Evolutionary conservation across 2,888 invertebrate genomes (phyloP).

Genomic region (Andrena bucephala): DNA sequence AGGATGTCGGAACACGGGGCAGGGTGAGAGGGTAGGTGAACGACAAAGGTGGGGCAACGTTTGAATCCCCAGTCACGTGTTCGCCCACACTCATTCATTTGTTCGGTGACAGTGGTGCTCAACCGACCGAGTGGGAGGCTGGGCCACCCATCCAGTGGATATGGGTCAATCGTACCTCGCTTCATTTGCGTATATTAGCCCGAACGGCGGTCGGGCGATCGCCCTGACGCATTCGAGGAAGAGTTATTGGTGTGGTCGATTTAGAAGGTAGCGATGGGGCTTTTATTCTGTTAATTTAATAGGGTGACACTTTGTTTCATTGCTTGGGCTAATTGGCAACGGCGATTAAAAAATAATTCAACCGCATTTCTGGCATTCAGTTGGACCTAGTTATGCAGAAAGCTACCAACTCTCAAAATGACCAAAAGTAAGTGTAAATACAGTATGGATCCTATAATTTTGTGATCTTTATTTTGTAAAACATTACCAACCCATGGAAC

Average conservation of each 20-base stretch:
- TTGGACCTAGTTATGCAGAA: too few relatives aligned
- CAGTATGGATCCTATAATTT: too few relatives aligned
- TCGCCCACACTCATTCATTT: constrained; percentile 82
- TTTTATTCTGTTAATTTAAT: background rate
- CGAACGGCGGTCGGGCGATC: constrained; percentile 12
- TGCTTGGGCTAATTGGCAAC: too few relatives aligned
- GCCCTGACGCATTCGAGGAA: constrained; percentile 14
- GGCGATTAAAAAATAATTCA: background rate
- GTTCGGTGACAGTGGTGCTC: constrained; percentile 78
- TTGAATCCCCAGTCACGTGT: constrained; percentile 80
- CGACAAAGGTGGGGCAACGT: constrained; percentile 61
- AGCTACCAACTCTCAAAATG: too few relatives aligned
- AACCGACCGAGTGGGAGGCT: constrained; percentile 53
- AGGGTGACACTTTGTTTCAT: background rate
- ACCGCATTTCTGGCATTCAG: too few relatives aligned
- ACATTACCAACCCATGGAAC: too few relatives aligned
- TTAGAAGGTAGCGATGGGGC: background rate
- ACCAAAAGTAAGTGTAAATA: too few relatives aligned
- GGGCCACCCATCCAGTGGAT: constrained; percentile 59
- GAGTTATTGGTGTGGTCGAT: constrained; percentile 11
- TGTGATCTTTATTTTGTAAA: too few relatives aligned
- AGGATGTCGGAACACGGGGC: constrained; percentile 42
- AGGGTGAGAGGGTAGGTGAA: constrained; percentile 38
- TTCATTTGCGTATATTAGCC: constrained; percentile 52
- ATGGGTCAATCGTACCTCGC: constrained; percentile 61